Conservation (phyloP, 2,888 invertebrate genomes). For the Amphipoea oculea region DNA sequence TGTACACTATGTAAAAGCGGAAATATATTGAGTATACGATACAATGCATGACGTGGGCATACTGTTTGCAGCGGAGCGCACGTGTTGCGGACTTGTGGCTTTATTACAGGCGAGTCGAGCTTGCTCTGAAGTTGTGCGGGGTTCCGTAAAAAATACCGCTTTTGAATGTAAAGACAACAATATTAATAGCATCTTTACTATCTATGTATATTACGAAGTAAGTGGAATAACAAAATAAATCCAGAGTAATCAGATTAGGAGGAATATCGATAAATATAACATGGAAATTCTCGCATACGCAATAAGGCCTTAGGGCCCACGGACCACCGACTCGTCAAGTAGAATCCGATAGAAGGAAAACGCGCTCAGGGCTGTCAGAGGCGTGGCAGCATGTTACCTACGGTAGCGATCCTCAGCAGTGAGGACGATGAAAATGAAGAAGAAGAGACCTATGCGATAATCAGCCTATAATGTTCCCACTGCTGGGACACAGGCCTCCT, state of each 20-base stretch:
- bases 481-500: not conserved
- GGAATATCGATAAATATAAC: not conserved
- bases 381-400: not conserved
- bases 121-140: not conserved
- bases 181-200: too few relatives aligned
- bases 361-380: not conserved
- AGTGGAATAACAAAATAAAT: too few relatives aligned
- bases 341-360: not conserved
- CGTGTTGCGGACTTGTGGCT: conserved; percentile 22
- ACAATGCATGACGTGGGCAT: conserved; percentile 48
- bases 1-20: conserved; percentile 63
- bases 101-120: not conserved
- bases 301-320: too few relatives aligned
- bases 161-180: too few relatives aligned
- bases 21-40: conserved; percentile 60
- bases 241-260: too few relatives aligned
- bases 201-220: too few relatives aligned
- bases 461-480: too few relatives aligned
- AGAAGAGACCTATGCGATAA: too few relatives aligned
- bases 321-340: not conserved
- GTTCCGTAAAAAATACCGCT: not conserved
- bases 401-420: not conserved
- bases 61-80: conserved; percentile 29
- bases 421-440: not conserved
- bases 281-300: not conserved